A percentile compares a stretch with the other conserved stretches of the same genome.
phyloP scores from a whole-genome alignment of 2,888 invertebrate species.

The Stenurella melanura region DNA sequence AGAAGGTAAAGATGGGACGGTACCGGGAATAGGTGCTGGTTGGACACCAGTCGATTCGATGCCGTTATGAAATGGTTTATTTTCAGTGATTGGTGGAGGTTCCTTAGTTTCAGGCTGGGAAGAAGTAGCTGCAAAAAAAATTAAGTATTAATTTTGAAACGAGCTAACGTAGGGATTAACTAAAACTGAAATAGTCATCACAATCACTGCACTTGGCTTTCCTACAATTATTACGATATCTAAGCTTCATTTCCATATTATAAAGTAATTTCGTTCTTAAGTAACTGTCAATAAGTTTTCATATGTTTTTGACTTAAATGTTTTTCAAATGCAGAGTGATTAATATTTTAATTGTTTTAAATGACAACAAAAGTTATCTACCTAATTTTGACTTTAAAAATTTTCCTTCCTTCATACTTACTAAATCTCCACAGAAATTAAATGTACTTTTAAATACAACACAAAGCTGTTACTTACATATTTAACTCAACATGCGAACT shows the following conservation, averaged over 20 bases:
- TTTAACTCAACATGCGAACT: neutral
- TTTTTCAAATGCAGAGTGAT: conserved; percentile 17
- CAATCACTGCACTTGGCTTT: conserved; percentile 38
- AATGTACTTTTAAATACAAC: neutral
- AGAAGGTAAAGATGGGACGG: conserved; percentile 65
- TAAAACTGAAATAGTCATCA: conserved; percentile 23
- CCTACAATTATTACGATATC: conserved; percentile 41
- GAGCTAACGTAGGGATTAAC: neutral
- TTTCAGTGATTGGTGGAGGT: conserved; percentile 45
- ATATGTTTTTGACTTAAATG: conserved; percentile 25
- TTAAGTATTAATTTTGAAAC: neutral
- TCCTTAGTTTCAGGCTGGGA: conserved; percentile 58
- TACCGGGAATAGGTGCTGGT: conserved; percentile 70
- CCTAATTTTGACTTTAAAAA: neutral
- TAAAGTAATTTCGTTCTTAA: neutral
- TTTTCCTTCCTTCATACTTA: neutral
- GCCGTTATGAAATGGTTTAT: conserved; percentile 54
- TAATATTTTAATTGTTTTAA: conserved; percentile 1
- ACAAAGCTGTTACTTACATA: neutral
- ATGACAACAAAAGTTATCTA: neutral
- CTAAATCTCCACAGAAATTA: neutral
- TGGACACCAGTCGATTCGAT: conserved; percentile 63
- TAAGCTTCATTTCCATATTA: conserved; percentile 45
- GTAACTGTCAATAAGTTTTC: conserved; percentile 3
- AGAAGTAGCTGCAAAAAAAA: conserved; percentile 53